These are phyloP conservation scores for Nasonia longicornis DNA, from an alignment of 1,140 invertebrate genomes.

Conservation along the genomic window DNA sequence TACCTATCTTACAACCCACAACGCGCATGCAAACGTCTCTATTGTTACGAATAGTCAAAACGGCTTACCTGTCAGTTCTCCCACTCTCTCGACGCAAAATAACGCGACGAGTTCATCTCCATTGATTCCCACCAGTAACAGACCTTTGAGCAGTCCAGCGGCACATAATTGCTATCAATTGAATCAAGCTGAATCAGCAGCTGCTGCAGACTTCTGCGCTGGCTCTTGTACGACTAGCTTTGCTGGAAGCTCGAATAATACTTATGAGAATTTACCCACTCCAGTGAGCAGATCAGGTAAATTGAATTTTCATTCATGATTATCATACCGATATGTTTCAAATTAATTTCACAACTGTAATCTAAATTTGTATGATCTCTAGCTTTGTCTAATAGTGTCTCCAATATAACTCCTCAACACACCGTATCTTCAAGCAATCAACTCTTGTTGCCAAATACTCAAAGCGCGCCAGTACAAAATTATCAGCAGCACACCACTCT, in stretches of 20 bases:
- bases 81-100: conserved; percentile 57
- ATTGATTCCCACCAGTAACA: conserved; percentile 57
- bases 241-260: conserved; percentile 60
- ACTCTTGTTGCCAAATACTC: conserved; percentile 53
- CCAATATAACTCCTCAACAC: conserved; percentile 47
- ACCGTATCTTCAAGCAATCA: conserved; percentile 48
- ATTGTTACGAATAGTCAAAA: conserved; percentile 56
- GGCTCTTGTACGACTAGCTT: conserved; percentile 61
- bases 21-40: conserved; percentile 59
- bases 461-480: conserved; percentile 54
- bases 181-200: conserved; percentile 55
- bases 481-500: conserved; percentile 64
- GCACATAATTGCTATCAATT: conserved; percentile 61
- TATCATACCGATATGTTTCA: not conserved
- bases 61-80: conserved; percentile 59
- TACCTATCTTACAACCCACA: conserved; percentile 60
- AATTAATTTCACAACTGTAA: not conserved
- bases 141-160: conserved; percentile 59
- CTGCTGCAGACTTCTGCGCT: conserved; percentile 52
- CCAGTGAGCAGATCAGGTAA: conserved; percentile 45
- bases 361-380: conserved; percentile 5
- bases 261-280: conserved; percentile 63
- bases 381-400: conserved; percentile 40
- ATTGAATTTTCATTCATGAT: not conserved
- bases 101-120: conserved; percentile 57